Base-by-base conservation (phyloP, 2,797 vertebrate genomes). In the Darevskia mixta region DNA sequence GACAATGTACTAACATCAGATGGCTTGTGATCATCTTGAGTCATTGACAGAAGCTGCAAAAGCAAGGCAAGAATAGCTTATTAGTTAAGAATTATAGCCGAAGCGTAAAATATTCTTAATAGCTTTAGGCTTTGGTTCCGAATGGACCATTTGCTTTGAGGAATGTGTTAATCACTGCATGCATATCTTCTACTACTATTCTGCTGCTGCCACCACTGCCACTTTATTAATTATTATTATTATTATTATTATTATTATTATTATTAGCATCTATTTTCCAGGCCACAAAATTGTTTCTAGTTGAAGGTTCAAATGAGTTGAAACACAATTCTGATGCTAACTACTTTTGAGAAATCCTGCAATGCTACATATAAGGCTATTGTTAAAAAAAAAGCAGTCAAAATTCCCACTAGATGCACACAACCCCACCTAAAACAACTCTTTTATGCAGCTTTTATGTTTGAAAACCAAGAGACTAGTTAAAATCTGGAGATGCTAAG, bases 11-110 rank as follows among this genome's bases (percentile, higher is more conserved):
- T 98, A 98, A 99, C 99, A 98, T 99, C 98, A 79, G 97, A 98
- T 82, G 98, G 97, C 96, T 98, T 98, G 98, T 98, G 98, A 96
- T 98, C 98, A 94, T 99, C 98, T 97, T 97, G 98, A 93, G 98
- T 98, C 96, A 98, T 93, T 96, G 98, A 98, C 92, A 99, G 97
- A 92, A 99, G 98, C 98, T 99, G 96, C 93, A 98, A 98, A 98
- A 97, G 96, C 91, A 97, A 97, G 94, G 96, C 94, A 95, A 95
- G 96, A 97, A 97, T 88, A 97, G 95, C 96, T 97, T 96, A 98
- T 98, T 97, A 98, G 95, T 94, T 96, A 93, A 96, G 90, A 95
- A 97, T 95, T 92, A 86, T 0, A 27, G 93, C 92, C 94, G 92
- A 96, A 97, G 95, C 92, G 93, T 87, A 86, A 88, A 38, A 61